These are phyloP conservation scores for Zonotrichia leucophrys DNA, from an alignment of 2,113 vertebrate genomes.

Conservation along the genomic window DNA sequence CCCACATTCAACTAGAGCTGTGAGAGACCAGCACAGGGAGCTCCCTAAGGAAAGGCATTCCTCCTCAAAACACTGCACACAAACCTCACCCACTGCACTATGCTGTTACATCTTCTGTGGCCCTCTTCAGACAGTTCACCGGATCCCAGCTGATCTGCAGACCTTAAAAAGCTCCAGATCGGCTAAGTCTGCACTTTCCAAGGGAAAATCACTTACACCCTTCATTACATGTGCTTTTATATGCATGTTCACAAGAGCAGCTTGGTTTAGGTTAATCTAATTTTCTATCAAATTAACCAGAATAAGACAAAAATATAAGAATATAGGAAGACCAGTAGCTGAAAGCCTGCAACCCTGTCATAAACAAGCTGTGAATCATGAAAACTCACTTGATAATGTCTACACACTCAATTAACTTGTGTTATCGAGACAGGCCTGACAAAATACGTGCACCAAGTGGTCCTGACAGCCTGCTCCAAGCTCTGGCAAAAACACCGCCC, in stretches of 20 bases:
- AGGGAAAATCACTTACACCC: background rate
- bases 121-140: background rate
- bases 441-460: accelerated
- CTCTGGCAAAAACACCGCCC: background rate
- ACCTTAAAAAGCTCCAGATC: background rate
- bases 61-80: background rate
- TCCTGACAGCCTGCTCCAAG: background rate
- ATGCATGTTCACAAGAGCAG: background rate
- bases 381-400: background rate
- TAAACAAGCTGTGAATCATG: background rate
- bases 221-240: background rate
- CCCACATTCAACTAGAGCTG: background rate
- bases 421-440: background rate
- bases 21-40: background rate
- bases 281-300: background rate
- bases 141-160: background rate
- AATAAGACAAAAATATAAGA: background rate
- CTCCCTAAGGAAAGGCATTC: background rate
- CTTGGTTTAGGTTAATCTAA: background rate
- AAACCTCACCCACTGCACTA: background rate
- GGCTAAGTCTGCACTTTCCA: background rate
- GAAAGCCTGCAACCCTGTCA: background rate
- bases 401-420: background rate
- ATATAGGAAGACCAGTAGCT: background rate
- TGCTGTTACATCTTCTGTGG: background rate